Conservation (phyloP, 2,113 vertebrate genomes). For the Coracopsis vasa region DNA sequence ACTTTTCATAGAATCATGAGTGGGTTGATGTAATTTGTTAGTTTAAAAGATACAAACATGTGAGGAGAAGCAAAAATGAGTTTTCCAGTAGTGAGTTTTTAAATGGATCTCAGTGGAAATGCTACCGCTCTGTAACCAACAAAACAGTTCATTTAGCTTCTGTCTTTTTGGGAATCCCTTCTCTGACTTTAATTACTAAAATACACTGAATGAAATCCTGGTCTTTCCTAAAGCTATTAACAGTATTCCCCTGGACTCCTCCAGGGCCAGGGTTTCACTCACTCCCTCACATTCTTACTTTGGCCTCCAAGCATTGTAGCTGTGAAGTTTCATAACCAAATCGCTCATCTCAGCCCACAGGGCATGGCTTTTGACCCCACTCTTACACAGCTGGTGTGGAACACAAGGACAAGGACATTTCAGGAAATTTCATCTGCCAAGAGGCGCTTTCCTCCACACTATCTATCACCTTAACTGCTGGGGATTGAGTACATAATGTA, state of each 20-base stretch:
- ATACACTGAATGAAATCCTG: not conserved
- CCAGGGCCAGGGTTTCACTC: not conserved
- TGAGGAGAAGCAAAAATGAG: not conserved
- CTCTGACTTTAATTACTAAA: not conserved
- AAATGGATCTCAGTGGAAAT: not conserved
- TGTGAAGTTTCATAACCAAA: conserved; percentile 2
- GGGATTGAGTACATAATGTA: conserved; percentile 19
- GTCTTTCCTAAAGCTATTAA: not conserved
- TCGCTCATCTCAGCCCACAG: not conserved
- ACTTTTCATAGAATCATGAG: not conserved
- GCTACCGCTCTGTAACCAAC: not conserved
- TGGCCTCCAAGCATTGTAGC: not conserved
- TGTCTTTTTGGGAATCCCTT: not conserved
- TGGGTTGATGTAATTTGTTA: not conserved
- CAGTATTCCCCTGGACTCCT: not conserved
- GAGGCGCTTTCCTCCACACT: conserved; percentile 4
- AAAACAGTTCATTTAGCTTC: not conserved
- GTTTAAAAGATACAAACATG: not conserved
- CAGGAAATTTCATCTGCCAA: conserved; percentile 44
- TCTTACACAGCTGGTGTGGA: not conserved
- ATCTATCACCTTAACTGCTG: conserved; percentile 50
- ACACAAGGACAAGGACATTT: conserved; percentile 14
- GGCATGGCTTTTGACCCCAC: not conserved
- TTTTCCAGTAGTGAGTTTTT: not conserved
- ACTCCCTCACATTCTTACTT: not conserved